A percentile compares a stretch with the other conserved stretches of the same genome.
Evolutionary conservation across 2,888 invertebrate species (phyloP).

Genomic region (Chymomyza procnemis): DNA sequence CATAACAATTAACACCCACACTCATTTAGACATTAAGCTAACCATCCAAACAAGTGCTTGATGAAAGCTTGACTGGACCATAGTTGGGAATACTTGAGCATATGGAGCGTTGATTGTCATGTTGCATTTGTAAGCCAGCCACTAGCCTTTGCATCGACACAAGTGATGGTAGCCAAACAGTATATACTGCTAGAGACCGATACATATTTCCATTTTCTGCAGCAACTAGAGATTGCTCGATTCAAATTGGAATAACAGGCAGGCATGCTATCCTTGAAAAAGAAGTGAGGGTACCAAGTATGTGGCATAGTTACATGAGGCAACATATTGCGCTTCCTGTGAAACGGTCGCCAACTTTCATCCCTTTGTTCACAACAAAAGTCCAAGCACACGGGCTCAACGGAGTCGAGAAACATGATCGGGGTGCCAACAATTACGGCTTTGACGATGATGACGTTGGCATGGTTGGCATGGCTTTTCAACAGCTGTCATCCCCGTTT

Average conservation of each 20-base stretch:
- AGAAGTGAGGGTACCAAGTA: not conserved
- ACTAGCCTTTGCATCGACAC: too few species aligned
- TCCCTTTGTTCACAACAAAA: not conserved
- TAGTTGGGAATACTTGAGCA: constrained; percentile 51
- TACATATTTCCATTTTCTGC: constrained; percentile 33
- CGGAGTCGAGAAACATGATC: constrained; percentile 53
- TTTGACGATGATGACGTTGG: constrained; percentile 29
- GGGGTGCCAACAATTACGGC: constrained; percentile 6
- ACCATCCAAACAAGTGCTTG: constrained; percentile 24
- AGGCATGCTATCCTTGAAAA: too few species aligned
- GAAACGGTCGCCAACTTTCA: not conserved
- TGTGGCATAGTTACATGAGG: not conserved
- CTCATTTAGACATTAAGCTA: constrained; percentile 31
- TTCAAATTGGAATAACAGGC: too few species aligned
- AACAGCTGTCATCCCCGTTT: constrained; percentile 40
- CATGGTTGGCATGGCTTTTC: constrained; percentile 12
- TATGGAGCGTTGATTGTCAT: constrained; percentile 66
- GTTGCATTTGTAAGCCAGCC: constrained; percentile 36
- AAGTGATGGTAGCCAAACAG: constrained; percentile 16
- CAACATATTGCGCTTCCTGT: constrained; percentile 36
- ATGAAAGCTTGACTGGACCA: constrained; percentile 34
- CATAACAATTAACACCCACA: constrained; percentile 58
- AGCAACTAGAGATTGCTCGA: too few species aligned
- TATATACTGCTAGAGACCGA: constrained; percentile 36
- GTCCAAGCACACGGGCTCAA: not conserved